These are phyloP conservation scores for Eupithecia vulgata DNA, from an alignment of 2,888 invertebrate genomes.

Conservation along the genomic window DNA sequence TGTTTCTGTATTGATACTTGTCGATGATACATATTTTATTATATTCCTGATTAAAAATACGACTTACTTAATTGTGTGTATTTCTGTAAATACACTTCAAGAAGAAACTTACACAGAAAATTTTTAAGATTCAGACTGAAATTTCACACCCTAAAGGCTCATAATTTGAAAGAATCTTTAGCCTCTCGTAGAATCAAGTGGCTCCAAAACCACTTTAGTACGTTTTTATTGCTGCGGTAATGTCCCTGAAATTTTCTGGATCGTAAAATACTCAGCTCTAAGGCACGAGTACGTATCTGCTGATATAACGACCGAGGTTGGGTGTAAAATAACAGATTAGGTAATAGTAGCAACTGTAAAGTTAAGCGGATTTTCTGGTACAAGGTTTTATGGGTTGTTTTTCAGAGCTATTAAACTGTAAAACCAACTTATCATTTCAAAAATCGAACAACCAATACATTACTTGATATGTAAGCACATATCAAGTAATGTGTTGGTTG, in stretches of 20 bases:
- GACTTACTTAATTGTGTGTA: background rate
- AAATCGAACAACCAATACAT: background rate
- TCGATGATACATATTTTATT: background rate
- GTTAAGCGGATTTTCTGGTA: background rate
- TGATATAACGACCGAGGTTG: background rate
- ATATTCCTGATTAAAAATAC: background rate
- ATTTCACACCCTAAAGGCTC: background rate
- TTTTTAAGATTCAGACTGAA: background rate
- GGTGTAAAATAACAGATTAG: slow-evolving; percentile 10
- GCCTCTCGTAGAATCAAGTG: slow-evolving; percentile 25
- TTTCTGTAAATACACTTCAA: background rate
- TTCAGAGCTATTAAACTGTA: background rate
- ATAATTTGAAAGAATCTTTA: background rate
- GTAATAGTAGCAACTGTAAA: background rate
- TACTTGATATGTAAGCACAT: too few species aligned
- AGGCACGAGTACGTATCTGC: slow-evolving; percentile 6
- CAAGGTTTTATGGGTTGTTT: background rate
- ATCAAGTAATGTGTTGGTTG: too few species aligned
- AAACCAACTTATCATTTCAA: background rate
- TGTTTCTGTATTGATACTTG: background rate
- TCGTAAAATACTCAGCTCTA: slow-evolving; percentile 21
- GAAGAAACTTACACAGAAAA: background rate
- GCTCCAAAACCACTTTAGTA: slow-evolving; percentile 41
- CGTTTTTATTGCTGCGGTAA: slow-evolving; percentile 43
- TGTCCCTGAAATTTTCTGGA: slow-evolving; percentile 24